Percentiles rank a stretch among this genome's conserved stretches.
Conservation (phyloP, 2,113 vertebrate genomes). For the Phoenicopterus ruber region DNA sequence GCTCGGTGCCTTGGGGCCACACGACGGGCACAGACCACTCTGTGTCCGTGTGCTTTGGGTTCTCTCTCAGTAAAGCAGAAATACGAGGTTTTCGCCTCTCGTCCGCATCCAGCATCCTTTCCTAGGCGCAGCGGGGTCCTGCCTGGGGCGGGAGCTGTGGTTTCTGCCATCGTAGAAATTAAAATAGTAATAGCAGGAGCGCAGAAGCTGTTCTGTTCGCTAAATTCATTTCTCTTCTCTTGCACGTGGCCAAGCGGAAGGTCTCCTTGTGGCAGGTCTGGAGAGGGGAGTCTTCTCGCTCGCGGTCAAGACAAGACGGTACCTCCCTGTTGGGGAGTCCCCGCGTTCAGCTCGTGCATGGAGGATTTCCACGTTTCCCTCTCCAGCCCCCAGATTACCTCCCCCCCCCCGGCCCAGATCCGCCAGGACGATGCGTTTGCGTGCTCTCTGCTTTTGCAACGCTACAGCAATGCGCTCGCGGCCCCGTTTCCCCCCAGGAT, state of each 20-base stretch:
- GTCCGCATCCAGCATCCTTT: neutral
- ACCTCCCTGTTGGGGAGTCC: neutral
- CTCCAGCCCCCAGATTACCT: too few relatives aligned
- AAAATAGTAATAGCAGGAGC: neutral
- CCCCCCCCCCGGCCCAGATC: neutral
- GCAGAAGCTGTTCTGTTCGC: neutral
- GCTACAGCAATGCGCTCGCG: neutral
- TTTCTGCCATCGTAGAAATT: neutral
- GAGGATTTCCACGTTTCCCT: neutral
- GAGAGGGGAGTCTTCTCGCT: neutral
- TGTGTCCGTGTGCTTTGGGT: accelerated
- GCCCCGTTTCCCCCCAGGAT: too few relatives aligned
- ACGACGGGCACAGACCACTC: neutral
- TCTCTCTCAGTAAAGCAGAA: neutral
- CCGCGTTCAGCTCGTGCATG: accelerated
- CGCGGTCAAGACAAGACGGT: neutral
- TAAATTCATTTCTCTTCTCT: neutral
- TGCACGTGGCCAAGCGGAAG: neutral
- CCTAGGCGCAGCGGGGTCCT: neutral
- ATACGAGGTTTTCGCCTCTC: neutral
- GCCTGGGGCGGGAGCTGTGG: neutral
- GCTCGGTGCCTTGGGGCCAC: neutral
- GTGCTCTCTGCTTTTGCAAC: neutral
- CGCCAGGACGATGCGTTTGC: neutral
- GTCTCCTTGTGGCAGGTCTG: neutral